Conservation (phyloP, 2,888 invertebrate species). For the Steromphala cineraria region DNA sequence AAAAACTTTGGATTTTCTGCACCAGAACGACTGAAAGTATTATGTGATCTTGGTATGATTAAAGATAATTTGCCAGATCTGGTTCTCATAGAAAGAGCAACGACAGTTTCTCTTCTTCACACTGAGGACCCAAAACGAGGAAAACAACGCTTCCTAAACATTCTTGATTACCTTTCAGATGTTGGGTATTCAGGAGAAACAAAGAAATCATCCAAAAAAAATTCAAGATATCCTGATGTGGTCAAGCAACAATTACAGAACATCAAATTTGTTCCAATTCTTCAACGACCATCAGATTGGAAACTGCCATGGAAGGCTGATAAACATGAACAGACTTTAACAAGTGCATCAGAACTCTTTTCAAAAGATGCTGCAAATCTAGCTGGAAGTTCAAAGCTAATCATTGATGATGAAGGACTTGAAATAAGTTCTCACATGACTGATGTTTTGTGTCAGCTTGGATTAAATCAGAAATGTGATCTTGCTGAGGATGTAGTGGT, state of each 20-base stretch:
- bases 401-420: background rate
- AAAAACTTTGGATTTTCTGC: background rate
- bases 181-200: background rate
- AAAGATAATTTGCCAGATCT: conserved; percentile 37
- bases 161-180: background rate
- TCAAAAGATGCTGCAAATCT: background rate
- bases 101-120: conserved; percentile 30
- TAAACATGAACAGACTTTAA: background rate
- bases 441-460: background rate
- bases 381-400: background rate
- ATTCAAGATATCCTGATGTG: background rate
- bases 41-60: conserved; percentile 46
- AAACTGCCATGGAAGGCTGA: conserved; percentile 41
- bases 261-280: conserved; percentile 35
- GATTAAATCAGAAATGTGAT: background rate
- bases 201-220: background rate
- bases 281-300: conserved; percentile 32
- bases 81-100: conserved; percentile 41
- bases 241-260: background rate
- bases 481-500: background rate
- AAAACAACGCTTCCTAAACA: background rate
- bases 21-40: conserved; percentile 7
- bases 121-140: background rate
- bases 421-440: background rate
- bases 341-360: background rate